Base-by-base conservation (phyloP, 2,888 invertebrate genomes). In the Diplazon laetatorius region DNA sequence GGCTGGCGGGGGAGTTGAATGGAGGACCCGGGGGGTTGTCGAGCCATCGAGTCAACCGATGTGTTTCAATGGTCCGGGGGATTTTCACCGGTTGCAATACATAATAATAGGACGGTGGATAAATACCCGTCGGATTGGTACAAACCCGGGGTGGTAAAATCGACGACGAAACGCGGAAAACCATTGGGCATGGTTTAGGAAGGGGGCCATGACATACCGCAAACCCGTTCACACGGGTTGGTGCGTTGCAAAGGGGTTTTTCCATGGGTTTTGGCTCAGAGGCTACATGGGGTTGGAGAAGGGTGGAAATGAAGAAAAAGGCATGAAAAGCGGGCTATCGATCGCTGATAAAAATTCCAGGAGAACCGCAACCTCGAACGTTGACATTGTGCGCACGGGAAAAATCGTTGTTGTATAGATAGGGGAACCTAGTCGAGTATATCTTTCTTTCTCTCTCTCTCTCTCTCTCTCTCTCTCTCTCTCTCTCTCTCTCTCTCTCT, bases 261-360 rank as follows among this genome's bases (percentile, higher is more conserved):
- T 39, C 18, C 14, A 48, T 16, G 48, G 59, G 2, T 59, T 59
- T 59, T 2, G 59, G 59, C 18, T 55, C 35, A 22, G n/a, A n/a
- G n/a, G n/a, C n/a, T n/a, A n/a, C n/a, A n/a, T n/a, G n/a, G n/a
- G n/a, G n/a, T n/a, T n/a, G 52, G 39, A 10, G 66, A 50, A 65
- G 9, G n/a, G 30, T 44, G 12, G 57, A 42, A 37, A n/a, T n/a
- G n/a, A 39, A 42, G 46, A 12, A 42, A 48, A 37, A 35, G 25
- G 59, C 65, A 71, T 76, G 60, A 71, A 59, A 78, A 63, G 74
- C 30, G 66, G 71, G 66, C 66, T 75, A 78, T 78, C 75, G 78
- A 78, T 78, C 75, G 66, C 35, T 75, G 74, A 78, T 78, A 78
- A 75, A 75, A 78, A 78, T 78, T 75, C 75, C 78, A 68, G 70